Evolutionary conservation across 2,888 invertebrate genomes (phyloP), one percentile per base, ranked within the genome.

Genomic region (Lithophane semibrunnea): DNA sequence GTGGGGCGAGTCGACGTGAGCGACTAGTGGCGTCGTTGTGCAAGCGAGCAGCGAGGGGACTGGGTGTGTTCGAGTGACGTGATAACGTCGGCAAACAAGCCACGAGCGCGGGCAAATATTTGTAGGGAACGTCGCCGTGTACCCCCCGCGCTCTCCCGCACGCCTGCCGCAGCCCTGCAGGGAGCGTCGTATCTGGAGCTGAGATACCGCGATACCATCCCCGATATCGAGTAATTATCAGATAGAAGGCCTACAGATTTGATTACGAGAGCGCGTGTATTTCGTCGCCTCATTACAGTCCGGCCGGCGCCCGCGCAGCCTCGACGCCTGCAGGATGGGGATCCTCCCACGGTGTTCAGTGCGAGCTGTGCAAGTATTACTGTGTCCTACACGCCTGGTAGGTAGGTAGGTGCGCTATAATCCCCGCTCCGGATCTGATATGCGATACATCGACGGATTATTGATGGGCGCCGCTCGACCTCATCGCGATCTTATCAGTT

Each of bases 221-320:
- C 92, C 90, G 96, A 95, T 96, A 96, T 88, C 88, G 89, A 90
- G 90, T 94, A 95, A 95, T 95, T 96, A 96, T 96, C 96, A 95
- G 96, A 95, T 96, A 96, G 91, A 94, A 91, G 92, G 90, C 91
- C 89, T 87, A 92, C 92, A 95, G 95, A 95, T 95, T 95, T 95
- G 95, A 96, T 96, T 95, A 95, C 88, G 93, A 94, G 94, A 95
- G 93, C 91, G 91, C 90, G 90, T 93, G 92, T 93, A 93, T 94
- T 88, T 85, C 80, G 87, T 72, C 90, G 85, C 83, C 89, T 94
- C 94, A 93, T 93, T 94, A 93, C 92, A 89, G 91, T 91, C 80
- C 84, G 79, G 80, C 88, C 91, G 85, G 87, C 89, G 92, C 83
- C 88, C 90, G 80, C 78, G 80, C 77, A 67, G 56, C 56, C 68